A percentile compares a stretch with the other conserved stretches of the same genome.
phyloP scores from a whole-genome alignment of 2,888 invertebrate genomes.

The Cotesia congregata region DNA sequence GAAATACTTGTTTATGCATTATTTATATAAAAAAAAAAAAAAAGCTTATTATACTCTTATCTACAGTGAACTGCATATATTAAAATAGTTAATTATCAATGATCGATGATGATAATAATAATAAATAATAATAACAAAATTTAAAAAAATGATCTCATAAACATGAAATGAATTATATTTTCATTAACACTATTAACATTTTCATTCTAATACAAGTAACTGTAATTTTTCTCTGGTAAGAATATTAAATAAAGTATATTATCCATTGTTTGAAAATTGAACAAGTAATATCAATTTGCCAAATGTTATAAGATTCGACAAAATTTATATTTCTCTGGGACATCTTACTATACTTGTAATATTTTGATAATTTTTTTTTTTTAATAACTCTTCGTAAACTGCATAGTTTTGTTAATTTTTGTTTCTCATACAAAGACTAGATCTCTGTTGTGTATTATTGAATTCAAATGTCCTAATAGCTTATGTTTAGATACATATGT shows the following conservation, averaged over 20 bases:
- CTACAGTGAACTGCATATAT: background rate
- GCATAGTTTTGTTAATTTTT: background rate
- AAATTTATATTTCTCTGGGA: background rate
- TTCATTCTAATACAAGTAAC: background rate
- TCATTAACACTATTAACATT: background rate
- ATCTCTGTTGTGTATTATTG: too few species aligned
- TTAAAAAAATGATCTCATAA: background rate
- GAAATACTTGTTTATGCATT: background rate
- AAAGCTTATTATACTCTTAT: constrained; percentile 1
- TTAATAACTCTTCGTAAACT: background rate
- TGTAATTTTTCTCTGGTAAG: background rate
- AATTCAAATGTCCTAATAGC: too few species aligned
- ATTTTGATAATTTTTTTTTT: background rate
- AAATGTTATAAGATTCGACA: background rate
- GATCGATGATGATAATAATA: background rate
- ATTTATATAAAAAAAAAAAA: background rate
- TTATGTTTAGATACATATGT: too few species aligned
- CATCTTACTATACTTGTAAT: background rate
- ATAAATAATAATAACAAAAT: background rate
- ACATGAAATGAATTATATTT: constrained; percentile 1
- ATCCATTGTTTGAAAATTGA: background rate
- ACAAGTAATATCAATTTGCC: background rate
- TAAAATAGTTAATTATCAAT: background rate
- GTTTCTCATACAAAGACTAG: background rate
- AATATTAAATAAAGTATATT: background rate